Base-by-base conservation (phyloP, 2,888 invertebrate genomes). In the Drosophila stalkeri region DNA sequence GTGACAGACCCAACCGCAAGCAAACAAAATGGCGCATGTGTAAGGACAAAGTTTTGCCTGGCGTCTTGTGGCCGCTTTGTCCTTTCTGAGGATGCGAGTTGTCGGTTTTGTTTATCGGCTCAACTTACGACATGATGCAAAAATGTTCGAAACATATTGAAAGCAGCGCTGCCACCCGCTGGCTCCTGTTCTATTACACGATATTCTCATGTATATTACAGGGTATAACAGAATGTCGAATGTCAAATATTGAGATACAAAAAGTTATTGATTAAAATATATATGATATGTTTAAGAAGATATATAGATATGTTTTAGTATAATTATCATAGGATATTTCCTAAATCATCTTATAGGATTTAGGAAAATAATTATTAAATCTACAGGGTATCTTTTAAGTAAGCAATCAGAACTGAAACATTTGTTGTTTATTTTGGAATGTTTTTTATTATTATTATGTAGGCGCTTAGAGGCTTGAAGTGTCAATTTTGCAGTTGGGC, bases 111-210 rank as follows among this genome's bases (percentile, higher is more conserved):
- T 79, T 82, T 87, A 87, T 86, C 88, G 85, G 69, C 61, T 72
- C 82, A 76, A 87, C 72, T 80, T 75, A 74, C 64, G 72, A 81
- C 79, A 85, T 79, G 79, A 87, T 87, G 80, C 72, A 75, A 87
- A 89, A 89, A 67, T 85, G 73, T 89, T 87, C 71, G 71, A 80
- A 89, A 74, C 85, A 86, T 89, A 86, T 86, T 89, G 85, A 81
- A 80, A 66, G 77, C 71, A 39, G 2, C 46, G 41, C 37, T 27
- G n/a, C 44, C 52, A 27, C 37, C 60, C 52, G 11, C 52, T 14
- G 20, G 20, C 23, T 16, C 23, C 20, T 20, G 2, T 2, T 2
- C 23, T 23, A 16, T 5, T 16, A 52, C 9, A 14, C 35, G 20
- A 16, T 18, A 51, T 5, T 2, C 1, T 7, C 46, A 31, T 49